Percentiles rank a stretch among this genome's conserved stretches.
These are phyloP conservation scores for Aradophagus sp. DNA, from an alignment of 1,140 invertebrate species.

Conservation along the genomic window DNA sequence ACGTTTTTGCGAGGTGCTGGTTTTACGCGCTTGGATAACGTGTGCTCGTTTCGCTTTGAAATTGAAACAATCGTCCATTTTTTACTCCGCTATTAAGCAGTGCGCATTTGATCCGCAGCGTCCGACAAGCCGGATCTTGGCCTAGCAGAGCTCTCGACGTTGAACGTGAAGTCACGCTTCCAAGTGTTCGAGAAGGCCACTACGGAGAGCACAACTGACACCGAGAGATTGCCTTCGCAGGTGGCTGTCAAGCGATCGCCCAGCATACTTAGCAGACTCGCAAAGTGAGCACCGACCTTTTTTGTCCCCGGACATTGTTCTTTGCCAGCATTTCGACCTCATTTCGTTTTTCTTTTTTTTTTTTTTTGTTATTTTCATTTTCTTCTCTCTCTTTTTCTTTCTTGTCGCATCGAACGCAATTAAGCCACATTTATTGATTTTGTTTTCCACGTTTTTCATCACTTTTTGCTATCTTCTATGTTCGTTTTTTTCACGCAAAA, in stretches of 20 bases:
- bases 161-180: conserved; percentile 91
- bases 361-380: conserved; percentile 5
- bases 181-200: conserved; percentile 85
- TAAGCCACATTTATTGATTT: too few relatives aligned
- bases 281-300: conserved; percentile 79
- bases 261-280: conserved; percentile 86
- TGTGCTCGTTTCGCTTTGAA: conserved; percentile 33
- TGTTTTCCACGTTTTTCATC: too few relatives aligned
- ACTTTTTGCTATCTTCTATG: too few relatives aligned
- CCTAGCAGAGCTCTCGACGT: conserved; percentile 85
- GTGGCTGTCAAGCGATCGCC: conserved; percentile 83
- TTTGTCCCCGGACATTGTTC: conserved; percentile 1
- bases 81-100: conserved; percentile 35
- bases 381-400: too few relatives aligned
- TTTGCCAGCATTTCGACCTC: not conserved
- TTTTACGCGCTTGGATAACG: conserved; percentile 21
- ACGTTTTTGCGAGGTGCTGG: conserved; percentile 28
- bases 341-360: not conserved
- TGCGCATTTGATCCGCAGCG: conserved; percentile 76
- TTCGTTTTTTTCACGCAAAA: too few relatives aligned
- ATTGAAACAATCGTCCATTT: conserved; percentile 50
- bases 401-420: too few relatives aligned
- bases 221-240: conserved; percentile 78
- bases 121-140: conserved; percentile 92
- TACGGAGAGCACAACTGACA: conserved; percentile 71